Base-by-base conservation (phyloP, 2,888 invertebrate species). In the Hermaeophaga mercurialis region DNA sequence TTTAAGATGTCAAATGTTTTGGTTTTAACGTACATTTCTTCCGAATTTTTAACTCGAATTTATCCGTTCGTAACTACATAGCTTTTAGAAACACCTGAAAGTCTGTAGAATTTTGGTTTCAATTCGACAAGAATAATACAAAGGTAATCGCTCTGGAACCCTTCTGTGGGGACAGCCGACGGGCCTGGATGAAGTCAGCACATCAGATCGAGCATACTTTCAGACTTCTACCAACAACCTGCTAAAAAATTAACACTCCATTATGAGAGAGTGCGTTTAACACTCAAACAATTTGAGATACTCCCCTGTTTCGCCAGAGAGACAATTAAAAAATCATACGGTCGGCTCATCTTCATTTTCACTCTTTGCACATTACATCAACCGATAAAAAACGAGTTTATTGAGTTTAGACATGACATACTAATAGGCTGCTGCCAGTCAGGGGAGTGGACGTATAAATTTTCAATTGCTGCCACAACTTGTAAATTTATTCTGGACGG, bases 241-340 rank as follows among this genome's bases (percentile, higher is more conserved):
- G 69, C 64, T 73, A 71, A 73, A 73, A 73, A 73, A 73, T 73
- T 73, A 73, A 73, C 73, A 66, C 66, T 65, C 72, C 73, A 71
- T 73, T 72, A 73, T 70, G 69, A 68, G 70, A 64, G 70, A 70
- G 67, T 70, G 66, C 69, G 70, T 67, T 70, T 71, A 67, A 67
- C 68, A 66, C 65, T 66, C 65, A 63, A 66, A 64, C 63, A 66
- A 61, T 59, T 62, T 59, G 61, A 60, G 58, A 59, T 56, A 54
- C 47, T 57, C 57, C 45, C 62, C 53, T 56, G 33, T 39, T 52
- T 8, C 46, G 43, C 28, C 39, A 39, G 28, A 34, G 26, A 41
- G 49, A 54, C 46, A 58, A 58, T 58, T 58, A 58, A 58, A 58
- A 50, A 58, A 58, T 58, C 39, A 54, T 54, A 49, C 41, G 46